Evolutionary conservation across 2,888 invertebrate genomes (phyloP).

Genomic region (Caenorhabditis sp.): DNA sequence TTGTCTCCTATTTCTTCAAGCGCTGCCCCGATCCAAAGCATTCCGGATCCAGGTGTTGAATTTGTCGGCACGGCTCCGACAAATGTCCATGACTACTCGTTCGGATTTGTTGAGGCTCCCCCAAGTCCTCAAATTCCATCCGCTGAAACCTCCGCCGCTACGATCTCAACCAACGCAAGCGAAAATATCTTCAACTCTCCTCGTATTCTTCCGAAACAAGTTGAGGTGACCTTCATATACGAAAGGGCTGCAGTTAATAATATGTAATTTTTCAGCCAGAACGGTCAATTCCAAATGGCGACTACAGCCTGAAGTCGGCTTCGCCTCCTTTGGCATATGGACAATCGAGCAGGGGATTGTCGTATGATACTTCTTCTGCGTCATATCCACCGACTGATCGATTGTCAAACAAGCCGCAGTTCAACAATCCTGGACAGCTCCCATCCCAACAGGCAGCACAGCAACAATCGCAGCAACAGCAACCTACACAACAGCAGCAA

Average conservation of each 20-base stretch:
- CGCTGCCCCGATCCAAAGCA: conserved; percentile 17
- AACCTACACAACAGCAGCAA: conserved; percentile 45
- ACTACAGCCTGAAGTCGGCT: conserved; percentile 48
- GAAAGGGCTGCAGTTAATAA: background rate
- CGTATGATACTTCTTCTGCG: conserved; percentile 52
- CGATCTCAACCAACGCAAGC: conserved; percentile 47
- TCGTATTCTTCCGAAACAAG: conserved; percentile 42
- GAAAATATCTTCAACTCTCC: conserved; percentile 52
- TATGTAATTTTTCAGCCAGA: conserved; percentile 41
- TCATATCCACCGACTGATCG: conserved; percentile 55
- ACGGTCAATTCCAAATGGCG: conserved; percentile 43
- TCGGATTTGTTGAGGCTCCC: conserved; percentile 62
- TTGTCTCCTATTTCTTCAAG: conserved; percentile 35
- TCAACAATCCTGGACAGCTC: conserved; percentile 40
- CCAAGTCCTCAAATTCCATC: conserved; percentile 42
- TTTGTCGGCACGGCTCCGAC: conserved; percentile 59
- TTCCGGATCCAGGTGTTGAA: conserved; percentile 58
- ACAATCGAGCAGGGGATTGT: conserved; percentile 47
- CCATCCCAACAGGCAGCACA: conserved; percentile 41
- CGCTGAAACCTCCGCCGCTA: conserved; percentile 51
- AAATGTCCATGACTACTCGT: conserved; percentile 58
- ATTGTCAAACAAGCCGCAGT: conserved; percentile 35
- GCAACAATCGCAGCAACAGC: conserved; percentile 46
- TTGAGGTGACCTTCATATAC: conserved; percentile 31
- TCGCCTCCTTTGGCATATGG: conserved; percentile 42